Base-by-base conservation (phyloP, 1,140 invertebrate genomes). In the Danaus plexippus region DNA sequence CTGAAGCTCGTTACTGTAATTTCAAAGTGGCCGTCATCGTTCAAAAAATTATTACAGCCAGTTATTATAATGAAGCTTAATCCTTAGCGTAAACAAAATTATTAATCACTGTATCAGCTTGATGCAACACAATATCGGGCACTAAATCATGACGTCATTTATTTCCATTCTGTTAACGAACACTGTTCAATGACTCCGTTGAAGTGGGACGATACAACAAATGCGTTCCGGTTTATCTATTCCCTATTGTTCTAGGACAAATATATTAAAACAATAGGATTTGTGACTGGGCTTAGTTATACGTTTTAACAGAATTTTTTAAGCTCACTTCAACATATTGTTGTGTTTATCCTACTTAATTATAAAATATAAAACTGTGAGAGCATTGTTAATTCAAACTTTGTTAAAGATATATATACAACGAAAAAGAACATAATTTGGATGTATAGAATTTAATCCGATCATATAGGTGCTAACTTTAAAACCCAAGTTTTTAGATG, bases 141-240 rank as follows among this genome's bases (percentile, higher is more conserved):
- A 66, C 75, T 82, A 75, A 78, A 79, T 76, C 70, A 73, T 71
- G 66, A 71, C 73, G 69, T 83, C 76, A 80, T 83, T 80, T 80
- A 73, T 80, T 68, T 61, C 69, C 69, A 76, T 80, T 79, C 73
- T 77, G 73, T 76, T 76, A 74, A 77, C 73, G 76, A 77, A 75
- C 69, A 71, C 69, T 73, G 66, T 67, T 60, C 72, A 67, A 61
- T 78, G 73, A 76, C 65, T 57, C 60, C 60, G 54, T 63, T 64
- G 64, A 62, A 57, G 56, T 62, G 44, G 55, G 66, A 67, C 63
- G 57, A 59, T 67, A 76, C 62, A 65, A 67, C 59, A 61, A 68
- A 67, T 67, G 70, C 60, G 63, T 70, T 64, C 54, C 18, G 47
- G 52, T 41, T 62, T 56, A 51, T n/a, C 50, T 53, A 53, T 49